These are phyloP conservation scores for Eupithecia exiguata DNA, from an alignment of 2,888 invertebrate genomes.

Conservation along the genomic window DNA sequence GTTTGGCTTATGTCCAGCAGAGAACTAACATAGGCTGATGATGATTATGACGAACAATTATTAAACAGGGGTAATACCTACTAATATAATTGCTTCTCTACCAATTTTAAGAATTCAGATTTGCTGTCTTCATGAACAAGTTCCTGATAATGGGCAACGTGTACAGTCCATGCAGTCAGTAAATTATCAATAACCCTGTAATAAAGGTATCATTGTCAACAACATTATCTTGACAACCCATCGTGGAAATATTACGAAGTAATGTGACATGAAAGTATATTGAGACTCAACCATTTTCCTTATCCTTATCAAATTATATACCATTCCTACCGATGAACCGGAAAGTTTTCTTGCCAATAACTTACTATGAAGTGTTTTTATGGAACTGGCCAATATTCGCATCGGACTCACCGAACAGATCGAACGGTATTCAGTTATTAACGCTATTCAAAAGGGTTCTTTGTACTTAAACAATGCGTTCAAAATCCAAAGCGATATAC, in stretches of 20 bases:
- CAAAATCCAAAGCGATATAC: neutral
- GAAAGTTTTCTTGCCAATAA: neutral
- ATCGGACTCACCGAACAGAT: neutral
- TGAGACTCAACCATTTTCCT: neutral
- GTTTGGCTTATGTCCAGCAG: too few relatives aligned
- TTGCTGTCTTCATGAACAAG: too few relatives aligned
- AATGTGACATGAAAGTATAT: conserved; percentile 11
- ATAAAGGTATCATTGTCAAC: neutral
- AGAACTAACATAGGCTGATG: too few relatives aligned
- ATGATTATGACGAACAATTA: too few relatives aligned
- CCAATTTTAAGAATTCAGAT: too few relatives aligned
- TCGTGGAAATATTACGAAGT: conserved; percentile 9
- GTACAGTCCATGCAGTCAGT: too few relatives aligned
- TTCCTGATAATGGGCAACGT: too few relatives aligned
- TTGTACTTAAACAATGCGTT: neutral
- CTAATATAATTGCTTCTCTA: too few relatives aligned
- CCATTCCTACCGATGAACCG: neutral
- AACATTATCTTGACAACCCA: conserved; percentile 9
- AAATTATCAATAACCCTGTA: too few relatives aligned
- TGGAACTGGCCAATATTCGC: conserved; percentile 3
- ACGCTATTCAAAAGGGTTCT: neutral
- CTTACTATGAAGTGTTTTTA: neutral
- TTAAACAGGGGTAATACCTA: too few relatives aligned
- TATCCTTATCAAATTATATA: conserved; percentile 3
- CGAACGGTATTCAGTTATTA: neutral